Percentiles rank a stretch among this genome's conserved stretches.
Conservation (phyloP, 2,888 invertebrate genomes). For the Tuberolachnus salignus region DNA sequence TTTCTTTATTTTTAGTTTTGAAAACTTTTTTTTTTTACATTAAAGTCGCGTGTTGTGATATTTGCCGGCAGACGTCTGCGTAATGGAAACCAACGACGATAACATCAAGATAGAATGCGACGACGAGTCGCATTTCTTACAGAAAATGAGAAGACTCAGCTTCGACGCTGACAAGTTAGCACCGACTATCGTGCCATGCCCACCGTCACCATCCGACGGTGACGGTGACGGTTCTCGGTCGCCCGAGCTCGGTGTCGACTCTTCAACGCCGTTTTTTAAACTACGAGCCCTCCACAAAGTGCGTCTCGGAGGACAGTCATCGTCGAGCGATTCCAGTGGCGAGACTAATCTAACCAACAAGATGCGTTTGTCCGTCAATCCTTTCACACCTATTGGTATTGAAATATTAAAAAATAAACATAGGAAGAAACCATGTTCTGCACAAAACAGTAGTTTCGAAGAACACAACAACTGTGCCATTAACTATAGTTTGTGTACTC, state of each 20-base stretch:
- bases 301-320: conserved; percentile 3
- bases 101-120: conserved; percentile 34
- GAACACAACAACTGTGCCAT: conserved; percentile 29
- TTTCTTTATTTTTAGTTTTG: background rate
- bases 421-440: conserved; percentile 23
- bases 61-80: background rate
- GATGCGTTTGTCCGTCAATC: conserved; percentile 54
- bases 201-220: conserved; percentile 18
- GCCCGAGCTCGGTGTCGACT: conserved; percentile 30
- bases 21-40: conserved; percentile 16
- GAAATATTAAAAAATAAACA: conserved; percentile 53
- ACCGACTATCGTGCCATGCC: background rate
- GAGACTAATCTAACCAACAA: conserved; percentile 1
- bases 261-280: conserved; percentile 30
- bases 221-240: background rate
- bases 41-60: conserved; percentile 14
- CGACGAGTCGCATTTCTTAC: conserved; percentile 37
- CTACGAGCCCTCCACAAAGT: conserved; percentile 8
- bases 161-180: conserved; percentile 22
- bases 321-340: background rate
- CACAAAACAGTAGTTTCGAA: conserved; percentile 34
- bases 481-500: conserved; percentile 9
- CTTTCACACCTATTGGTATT: conserved; percentile 54
- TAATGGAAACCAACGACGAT: conserved; percentile 7
- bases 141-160: conserved; percentile 49